Conservation (phyloP, 2,888 invertebrate genomes). For the Drosophila anomelani region DNA sequence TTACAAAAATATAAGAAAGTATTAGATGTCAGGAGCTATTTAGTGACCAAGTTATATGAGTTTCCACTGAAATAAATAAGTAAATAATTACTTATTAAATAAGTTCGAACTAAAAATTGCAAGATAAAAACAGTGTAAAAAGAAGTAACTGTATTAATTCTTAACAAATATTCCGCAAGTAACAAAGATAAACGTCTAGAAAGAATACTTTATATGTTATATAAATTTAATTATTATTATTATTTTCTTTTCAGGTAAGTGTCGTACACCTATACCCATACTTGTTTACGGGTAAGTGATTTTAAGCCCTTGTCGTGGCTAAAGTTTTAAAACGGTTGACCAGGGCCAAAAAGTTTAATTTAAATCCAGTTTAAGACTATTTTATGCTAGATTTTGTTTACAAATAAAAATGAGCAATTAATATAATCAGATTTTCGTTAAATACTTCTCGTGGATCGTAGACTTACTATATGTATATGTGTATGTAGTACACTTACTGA, state of each 20-base stretch:
- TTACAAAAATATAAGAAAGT: not conserved
- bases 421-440: not conserved
- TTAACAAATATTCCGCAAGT: not conserved
- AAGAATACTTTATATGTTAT: not conserved
- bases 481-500: no score
- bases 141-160: no score
- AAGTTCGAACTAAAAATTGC: not conserved
- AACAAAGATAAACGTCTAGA: not conserved
- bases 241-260: slow-evolving; percentile 1
- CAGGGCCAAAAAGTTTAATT: no score
- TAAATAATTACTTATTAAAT: not conserved
- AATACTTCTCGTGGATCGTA: slow-evolving; percentile 6
- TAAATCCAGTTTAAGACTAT: not conserved
- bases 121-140: no score
- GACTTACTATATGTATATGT: no score
- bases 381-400: not conserved
- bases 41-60: not conserved
- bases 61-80: not conserved
- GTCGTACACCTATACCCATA: no score
- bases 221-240: not conserved
- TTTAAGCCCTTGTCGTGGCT: not conserved
- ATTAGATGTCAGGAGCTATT: not conserved
- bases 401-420: not conserved
- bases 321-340: not conserved
- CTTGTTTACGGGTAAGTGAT: not conserved